Evolutionary conservation across 2,113 vertebrate species (phyloP), one percentile per base, ranked within the genome.

Genomic region (Xenopus tropicalis): DNA sequence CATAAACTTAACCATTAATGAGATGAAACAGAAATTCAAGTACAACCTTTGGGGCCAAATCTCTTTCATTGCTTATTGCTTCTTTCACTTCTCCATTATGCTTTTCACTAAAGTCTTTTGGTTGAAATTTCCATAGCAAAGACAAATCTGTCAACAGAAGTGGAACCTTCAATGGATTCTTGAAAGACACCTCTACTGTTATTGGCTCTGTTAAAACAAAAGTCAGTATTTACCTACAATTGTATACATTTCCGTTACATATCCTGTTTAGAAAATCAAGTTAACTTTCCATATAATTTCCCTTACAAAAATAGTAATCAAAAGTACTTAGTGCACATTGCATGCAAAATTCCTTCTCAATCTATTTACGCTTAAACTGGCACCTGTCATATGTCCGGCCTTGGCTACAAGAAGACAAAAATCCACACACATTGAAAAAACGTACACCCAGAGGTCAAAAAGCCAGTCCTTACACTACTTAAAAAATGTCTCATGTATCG

Each of bases 121-220:
- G 83, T 1, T 91, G 92, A 82, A 99, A 98, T 78, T 91, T 97
- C 96, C 97, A 99, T 21, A 97, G 87, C 58, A 98, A 88, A 0
- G 93, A 95, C 52, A 99, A 86, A 70, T 93, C 91, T 17, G 93
- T 94, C 82, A 99, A 85, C 77, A 90, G 82, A 74, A 99, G 88
- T 1, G 94, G 89, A 85, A 99, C 92, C 83, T 98, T 98, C 74
- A 99, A 81, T 59, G 96, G 96, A 79, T 99, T 99, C 85, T 90
- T 92, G 83, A 99, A 95, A 11, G 88, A 91, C 77, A 99, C 89
- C 90, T 99, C 97, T 66, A 99, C 93, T 56, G 93, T 94, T 81
- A 99, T 88, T 48, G 96, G 97, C 69, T 99, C 97, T 99, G 62
- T 72, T 54, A 69, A 81, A 46, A 82, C 75, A 67, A 11, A 43